Evolutionary conservation across 2,797 vertebrate genomes (phyloP).

Genomic region (Emydoidea blandingii): DNA sequence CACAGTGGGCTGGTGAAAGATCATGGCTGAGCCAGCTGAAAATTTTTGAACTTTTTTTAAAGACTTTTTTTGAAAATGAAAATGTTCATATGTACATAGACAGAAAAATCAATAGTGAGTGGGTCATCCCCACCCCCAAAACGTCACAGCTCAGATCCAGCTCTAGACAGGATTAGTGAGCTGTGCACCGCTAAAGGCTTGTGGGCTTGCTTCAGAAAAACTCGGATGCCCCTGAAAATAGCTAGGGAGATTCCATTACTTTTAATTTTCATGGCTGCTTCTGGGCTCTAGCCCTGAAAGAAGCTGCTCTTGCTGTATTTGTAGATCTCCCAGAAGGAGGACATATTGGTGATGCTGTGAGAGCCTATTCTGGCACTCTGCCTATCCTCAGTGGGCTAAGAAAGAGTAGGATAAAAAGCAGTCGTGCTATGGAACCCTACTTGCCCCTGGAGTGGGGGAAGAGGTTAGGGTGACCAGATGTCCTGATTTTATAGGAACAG

Average conservation of each 20-base stretch:
- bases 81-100: neutral
- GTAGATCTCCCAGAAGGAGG: neutral
- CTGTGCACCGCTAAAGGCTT: neutral
- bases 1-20: neutral
- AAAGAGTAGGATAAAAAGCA: neutral
- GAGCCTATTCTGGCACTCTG: rapidly evolving
- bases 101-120: neutral
- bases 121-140: neutral
- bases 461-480: too few species aligned
- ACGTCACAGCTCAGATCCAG: neutral
- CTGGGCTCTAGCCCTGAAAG: neutral
- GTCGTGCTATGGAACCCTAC: rapidly evolving
- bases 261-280: neutral
- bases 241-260: neutral
- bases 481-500: too few species aligned
- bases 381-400: neutral
- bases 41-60: neutral
- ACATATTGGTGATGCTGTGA: rapidly evolving
- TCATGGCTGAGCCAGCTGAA: neutral
- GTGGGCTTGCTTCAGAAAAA: neutral
- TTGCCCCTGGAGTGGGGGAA: neutral
- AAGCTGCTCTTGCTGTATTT: neutral
- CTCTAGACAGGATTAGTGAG: neutral
- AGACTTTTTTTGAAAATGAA: neutral
- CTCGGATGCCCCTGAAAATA: neutral